These are phyloP conservation scores for Petrocephalus sullivani DNA, from an alignment of 2,797 vertebrate species.

Conservation along the genomic window DNA sequence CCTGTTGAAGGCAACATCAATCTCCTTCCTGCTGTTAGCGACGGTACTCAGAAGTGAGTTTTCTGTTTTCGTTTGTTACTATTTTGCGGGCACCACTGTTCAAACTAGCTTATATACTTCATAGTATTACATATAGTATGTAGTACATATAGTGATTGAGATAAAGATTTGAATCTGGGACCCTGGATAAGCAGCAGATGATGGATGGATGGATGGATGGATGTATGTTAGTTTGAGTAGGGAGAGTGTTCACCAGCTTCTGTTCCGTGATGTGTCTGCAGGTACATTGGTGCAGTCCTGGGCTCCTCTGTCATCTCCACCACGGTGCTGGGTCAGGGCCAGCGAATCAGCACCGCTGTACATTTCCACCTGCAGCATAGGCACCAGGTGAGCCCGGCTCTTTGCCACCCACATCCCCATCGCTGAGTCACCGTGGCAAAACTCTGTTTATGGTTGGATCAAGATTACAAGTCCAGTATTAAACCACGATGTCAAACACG, in stretches of 20 bases:
- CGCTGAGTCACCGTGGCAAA: background rate
- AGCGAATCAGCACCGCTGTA: constrained; percentile 68
- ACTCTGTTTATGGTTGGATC: background rate
- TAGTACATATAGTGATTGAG: background rate
- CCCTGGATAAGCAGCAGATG: background rate
- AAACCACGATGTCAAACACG: background rate
- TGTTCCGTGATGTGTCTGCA: constrained; percentile 37
- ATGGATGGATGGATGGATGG: background rate
- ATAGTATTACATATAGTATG: background rate
- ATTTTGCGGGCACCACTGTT: background rate
- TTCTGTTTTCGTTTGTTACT: background rate
- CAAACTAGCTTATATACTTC: background rate
- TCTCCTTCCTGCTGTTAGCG: constrained; percentile 48
- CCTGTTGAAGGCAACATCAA: constrained; percentile 46
- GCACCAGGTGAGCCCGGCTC: constrained; percentile 44
- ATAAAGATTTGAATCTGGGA: background rate
- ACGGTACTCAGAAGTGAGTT: constrained; percentile 65
- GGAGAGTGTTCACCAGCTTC: background rate
- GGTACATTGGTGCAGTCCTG: constrained; percentile 64
- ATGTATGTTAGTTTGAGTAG: background rate
- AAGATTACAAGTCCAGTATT: background rate
- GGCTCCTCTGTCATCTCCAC: constrained; percentile 80
- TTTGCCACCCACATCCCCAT: background rate
- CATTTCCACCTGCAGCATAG: constrained; percentile 71
- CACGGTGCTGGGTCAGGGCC: constrained; percentile 59